Percentiles rank a stretch among this genome's conserved stretches.
These are phyloP conservation scores for Hippocampus kuda DNA, from an alignment of 2,797 vertebrate genomes.

Conservation along the genomic window DNA sequence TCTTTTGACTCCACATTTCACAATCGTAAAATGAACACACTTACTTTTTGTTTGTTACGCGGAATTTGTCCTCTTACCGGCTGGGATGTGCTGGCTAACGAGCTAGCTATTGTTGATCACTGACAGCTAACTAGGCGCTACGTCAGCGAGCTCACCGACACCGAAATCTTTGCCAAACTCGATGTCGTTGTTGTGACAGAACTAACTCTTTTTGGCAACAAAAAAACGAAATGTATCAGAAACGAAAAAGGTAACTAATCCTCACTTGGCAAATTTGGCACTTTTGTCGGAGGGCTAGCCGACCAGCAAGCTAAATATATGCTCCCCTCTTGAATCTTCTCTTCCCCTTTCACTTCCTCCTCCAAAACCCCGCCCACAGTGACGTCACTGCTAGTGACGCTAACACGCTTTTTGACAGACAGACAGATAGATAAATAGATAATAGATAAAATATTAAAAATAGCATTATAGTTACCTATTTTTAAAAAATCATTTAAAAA, in stretches of 20 bases:
- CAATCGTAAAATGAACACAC: constrained; percentile 12
- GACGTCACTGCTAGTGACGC: background rate
- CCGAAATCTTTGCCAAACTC: constrained; percentile 12
- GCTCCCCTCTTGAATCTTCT: constrained; percentile 18
- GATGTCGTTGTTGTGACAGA: constrained; percentile 22
- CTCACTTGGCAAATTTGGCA: constrained; percentile 37
- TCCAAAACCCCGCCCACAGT: constrained; percentile 17
- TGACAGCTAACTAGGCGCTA: constrained; percentile 40
- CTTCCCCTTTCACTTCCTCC: constrained; percentile 66
- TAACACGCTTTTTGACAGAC: background rate
- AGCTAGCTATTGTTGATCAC: constrained; percentile 46
- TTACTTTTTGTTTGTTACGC: constrained; percentile 39
- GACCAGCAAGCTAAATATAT: constrained; percentile 35
- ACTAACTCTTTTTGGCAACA: background rate
- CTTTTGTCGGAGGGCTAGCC: constrained; percentile 29
- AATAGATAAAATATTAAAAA: too few relatives aligned
- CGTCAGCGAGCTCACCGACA: constrained; percentile 32
- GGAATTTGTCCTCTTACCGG: constrained; percentile 26
- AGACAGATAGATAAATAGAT: too few relatives aligned
- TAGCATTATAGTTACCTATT: too few relatives aligned
- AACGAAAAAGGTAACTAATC: background rate
- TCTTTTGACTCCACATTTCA: background rate
- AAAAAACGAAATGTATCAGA: background rate
- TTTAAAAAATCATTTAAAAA: too few relatives aligned
- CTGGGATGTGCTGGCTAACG: constrained; percentile 20